Base-by-base conservation (phyloP, 2,797 vertebrate genomes). In the Sorex maritimensis region DNA sequence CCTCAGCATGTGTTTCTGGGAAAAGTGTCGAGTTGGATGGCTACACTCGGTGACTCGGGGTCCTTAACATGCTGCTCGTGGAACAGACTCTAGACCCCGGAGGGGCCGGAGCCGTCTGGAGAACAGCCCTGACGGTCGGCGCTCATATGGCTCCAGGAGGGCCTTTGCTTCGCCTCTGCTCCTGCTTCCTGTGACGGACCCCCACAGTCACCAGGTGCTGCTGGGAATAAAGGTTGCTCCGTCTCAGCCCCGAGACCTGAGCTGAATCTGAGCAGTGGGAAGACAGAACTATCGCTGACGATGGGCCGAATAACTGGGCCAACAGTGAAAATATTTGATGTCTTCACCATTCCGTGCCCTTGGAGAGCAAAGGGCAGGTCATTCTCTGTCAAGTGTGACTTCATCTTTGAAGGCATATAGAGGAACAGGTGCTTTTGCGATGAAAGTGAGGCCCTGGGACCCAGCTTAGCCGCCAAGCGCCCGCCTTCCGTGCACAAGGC, bases 1-100 rank as follows among this genome's bases (percentile, higher is more conserved):
- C 30, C 67, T 73, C 80, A 94, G 79, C 6, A 90, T 84, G 92
- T 91, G 58, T 88, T 93, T 74, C 34, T 86, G 38, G 80, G 91
- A 93, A 85, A 88, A 86, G 96, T 90, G 61, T 69, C 30, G 83
- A 85, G 24, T 28, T 3, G 44, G 0, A 82, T 90, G 95, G 38
- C 81, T 81, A 77, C 94, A 55, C 15, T 6, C 46, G 58, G 26
- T 49, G 63, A 55, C 38, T 75, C 3, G 26, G 41, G 73, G 67
- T 94, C 58, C n/a, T 55, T 79, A 21, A 34, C 55, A 82, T 55
- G 44, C n/a, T 65, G 67, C 17, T 85, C 88, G 84, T 13, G 72
- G 26, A 58, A 4, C 2, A 28, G 72, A 81, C 28, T 94, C 61
- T 5, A 41, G 1, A 72, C 44, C 61, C 52, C 81, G 24, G 91